A percentile compares a stretch with the other conserved stretches of the same genome.
phyloP scores from a whole-genome alignment of 2,113 vertebrate genomes.

The Ammospiza caudacuta region DNA sequence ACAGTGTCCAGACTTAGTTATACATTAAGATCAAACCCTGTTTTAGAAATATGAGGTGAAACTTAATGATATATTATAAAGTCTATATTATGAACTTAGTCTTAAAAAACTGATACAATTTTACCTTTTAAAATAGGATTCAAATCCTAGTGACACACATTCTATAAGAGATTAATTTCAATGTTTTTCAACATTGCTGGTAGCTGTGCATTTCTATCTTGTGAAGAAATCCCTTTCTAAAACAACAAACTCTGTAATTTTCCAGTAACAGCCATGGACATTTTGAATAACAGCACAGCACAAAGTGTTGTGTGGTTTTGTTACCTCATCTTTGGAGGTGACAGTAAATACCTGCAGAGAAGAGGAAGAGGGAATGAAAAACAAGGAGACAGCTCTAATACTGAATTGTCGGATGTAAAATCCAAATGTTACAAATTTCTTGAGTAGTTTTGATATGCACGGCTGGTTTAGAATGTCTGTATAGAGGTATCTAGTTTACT shows the following conservation, averaged over 20 bases:
- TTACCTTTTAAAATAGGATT: neutral
- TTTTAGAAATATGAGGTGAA: neutral
- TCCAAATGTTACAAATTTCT: neutral
- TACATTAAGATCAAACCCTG: neutral
- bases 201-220: neutral
- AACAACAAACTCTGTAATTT: neutral
- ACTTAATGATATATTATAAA: neutral
- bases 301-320: neutral
- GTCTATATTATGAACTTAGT: neutral
- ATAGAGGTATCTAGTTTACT: neutral
- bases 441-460: neutral
- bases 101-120: neutral
- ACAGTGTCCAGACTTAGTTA: neutral
- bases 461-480: neutral
- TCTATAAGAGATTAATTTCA: neutral
- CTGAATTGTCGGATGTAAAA: neutral
- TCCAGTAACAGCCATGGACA: neutral
- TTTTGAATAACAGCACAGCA: neutral
- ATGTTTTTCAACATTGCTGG: neutral
- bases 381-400: neutral
- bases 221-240: neutral
- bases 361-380: neutral
- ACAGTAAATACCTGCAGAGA: neutral
- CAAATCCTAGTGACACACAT: neutral
- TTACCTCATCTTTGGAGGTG: neutral